Percentiles rank a stretch among this genome's conserved stretches.
Evolutionary conservation across 2,888 invertebrate species (phyloP).

Genomic region (Drosophila neotestacea): DNA sequence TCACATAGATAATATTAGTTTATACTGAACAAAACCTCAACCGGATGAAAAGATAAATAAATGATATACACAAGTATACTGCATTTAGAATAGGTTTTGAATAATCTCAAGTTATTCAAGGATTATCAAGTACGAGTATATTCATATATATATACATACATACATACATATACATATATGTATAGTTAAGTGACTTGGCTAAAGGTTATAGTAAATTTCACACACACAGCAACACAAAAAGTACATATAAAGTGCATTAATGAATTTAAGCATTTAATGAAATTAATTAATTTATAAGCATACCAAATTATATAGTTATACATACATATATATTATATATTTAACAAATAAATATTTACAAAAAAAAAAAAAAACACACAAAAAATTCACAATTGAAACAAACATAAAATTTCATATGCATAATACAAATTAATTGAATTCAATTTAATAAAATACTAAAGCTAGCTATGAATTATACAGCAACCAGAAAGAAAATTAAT

Average conservation of each 20-base stretch:
- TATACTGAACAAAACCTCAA: conserved; percentile 67
- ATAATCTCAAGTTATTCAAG: conserved; percentile 30
- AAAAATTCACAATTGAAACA: conserved; percentile 1
- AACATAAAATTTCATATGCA: conserved; percentile 33
- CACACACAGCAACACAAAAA: conserved; percentile 77
- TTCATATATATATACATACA: conserved; percentile 50
- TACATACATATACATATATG: conserved; percentile 64
- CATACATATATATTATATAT: conserved; percentile 45
- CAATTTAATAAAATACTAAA: conserved; percentile 39
- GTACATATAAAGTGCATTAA: conserved; percentile 85
- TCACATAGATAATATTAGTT: conserved; percentile 23
- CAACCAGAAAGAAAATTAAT: conserved; percentile 30
- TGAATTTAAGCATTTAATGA: conserved; percentile 84
- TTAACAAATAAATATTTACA: conserved; percentile 56
- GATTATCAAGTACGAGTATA: conserved; percentile 43
- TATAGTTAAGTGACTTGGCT: conserved; percentile 54
- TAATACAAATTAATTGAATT: conserved; percentile 44
- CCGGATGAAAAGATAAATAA: conserved; percentile 37
- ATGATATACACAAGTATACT: conserved; percentile 76
- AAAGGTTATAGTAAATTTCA: conserved; percentile 71
- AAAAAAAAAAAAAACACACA: conserved; percentile 13
- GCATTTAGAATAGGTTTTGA: conserved; percentile 67
- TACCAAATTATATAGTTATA: conserved; percentile 60
- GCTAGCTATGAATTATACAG: conserved; percentile 58
- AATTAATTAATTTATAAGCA: conserved; percentile 78